phyloP scores from a whole-genome alignment of 2,888 invertebrate genomes.

The Drosophila diplacantha region DNA sequence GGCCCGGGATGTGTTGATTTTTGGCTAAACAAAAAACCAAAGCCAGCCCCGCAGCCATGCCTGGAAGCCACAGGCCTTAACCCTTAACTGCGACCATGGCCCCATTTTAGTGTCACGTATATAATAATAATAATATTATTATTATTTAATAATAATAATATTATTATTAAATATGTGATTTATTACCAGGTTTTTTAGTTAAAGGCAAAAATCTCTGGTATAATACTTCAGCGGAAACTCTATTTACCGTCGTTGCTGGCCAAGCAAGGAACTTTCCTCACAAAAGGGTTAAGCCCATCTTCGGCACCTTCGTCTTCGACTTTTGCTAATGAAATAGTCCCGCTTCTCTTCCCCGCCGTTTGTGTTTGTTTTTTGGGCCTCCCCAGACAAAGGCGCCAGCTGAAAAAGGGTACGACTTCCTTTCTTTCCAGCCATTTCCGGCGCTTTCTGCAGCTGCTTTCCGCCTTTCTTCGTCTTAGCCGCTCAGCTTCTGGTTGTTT shows the following conservation, averaged over 20 bases:
- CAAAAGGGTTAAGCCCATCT: conserved; percentile 21
- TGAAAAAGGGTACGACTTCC: conserved; percentile 33
- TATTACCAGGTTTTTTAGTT: neutral
- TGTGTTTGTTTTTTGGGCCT: conserved; percentile 21
- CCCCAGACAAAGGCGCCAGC: conserved; percentile 19
- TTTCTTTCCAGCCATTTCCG: conserved; percentile 11
- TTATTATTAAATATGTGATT: neutral
- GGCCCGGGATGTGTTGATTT: conserved; percentile 26
- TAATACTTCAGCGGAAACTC: neutral
- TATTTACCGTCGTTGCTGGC: no score
- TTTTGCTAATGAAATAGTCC: conserved; percentile 65
- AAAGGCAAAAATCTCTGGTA: no score
- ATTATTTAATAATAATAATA: neutral
- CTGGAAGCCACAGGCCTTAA: conserved; percentile 10
- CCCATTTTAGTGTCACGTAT: neutral
- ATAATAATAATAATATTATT: no score
- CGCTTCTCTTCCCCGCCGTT: conserved; percentile 4
- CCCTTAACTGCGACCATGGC: neutral
- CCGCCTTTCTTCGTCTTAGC: neutral
- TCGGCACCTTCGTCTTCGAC: conserved; percentile 32
- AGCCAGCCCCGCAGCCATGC: conserved; percentile 11
- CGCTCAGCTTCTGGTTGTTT: conserved; percentile 7
- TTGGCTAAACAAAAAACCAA: conserved; percentile 21
- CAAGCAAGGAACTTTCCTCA: neutral
- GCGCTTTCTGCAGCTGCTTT: neutral